Base-by-base conservation (phyloP, 2,888 invertebrate genomes). In the Lordiphosa fenestrarum region DNA sequence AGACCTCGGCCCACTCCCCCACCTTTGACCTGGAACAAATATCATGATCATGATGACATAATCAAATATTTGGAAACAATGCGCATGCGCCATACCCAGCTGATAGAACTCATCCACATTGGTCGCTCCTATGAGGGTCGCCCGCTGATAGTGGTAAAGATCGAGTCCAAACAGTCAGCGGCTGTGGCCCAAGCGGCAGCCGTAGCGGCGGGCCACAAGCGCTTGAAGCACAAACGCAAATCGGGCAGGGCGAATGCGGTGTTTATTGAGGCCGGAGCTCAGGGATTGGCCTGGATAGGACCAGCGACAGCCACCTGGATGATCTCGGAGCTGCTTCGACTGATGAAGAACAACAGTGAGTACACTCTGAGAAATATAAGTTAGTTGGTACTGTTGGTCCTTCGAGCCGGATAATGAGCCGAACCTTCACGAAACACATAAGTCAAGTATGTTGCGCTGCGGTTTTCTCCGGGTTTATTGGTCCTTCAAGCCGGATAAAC, bases 181-280 rank as follows among this genome's bases (percentile, higher is more conserved):
- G 75, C 74, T 0, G 69, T 73, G 64, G 55, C 87, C 64, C 69
- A 77, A 12, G 68, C 66, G 4, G 46, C 71, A 0, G 63, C 74
- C 4, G 64, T 71, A n/a, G 66, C 64, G 0, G 64, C 66, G 69
- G 57, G 84, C 81, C 66, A 84, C 73, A 73, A 81, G 46, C 85
- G 86, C 7, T 64, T 73, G 3, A 86, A 86, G 55, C 66, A 77
- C 44, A 87, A 86, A 57, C 86, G 86, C 21, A 92, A 91, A 72
- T 90, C 91, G 55, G 91, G 91, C 85, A 90, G 90, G 64, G 94
- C 94, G 69, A 94, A 94, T 3, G 93, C 93, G 0, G 93, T 96
- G 38, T 96, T 96, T 92, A 91, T 96, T 33, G 96, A 96, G 82
- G 95, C 94, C 7, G 95, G 96, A 0, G 90, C 92, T 60, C 94